These are phyloP conservation scores for Cephus spinipes DNA, from an alignment of 2,888 invertebrate species.

Conservation along the genomic window DNA sequence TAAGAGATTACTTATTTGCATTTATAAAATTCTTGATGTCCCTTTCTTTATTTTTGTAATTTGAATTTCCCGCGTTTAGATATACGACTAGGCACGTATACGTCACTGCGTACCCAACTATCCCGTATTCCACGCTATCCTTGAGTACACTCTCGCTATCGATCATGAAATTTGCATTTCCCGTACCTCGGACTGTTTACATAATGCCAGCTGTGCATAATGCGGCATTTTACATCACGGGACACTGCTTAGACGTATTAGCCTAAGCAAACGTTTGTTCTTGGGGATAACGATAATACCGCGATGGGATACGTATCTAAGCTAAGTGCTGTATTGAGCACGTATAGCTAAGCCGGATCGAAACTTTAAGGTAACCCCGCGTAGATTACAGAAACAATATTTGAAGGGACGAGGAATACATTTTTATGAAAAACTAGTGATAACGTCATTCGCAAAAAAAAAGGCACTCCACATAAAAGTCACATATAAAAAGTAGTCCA, in stretches of 20 bases:
- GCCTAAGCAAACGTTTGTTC: constrained; percentile 7
- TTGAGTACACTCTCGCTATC: constrained; percentile 14
- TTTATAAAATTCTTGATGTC: neutral
- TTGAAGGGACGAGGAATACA: neutral
- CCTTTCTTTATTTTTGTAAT: neutral
- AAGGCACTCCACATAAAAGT: neutral
- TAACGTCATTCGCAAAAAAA: neutral
- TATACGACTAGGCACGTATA: neutral
- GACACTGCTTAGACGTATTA: neutral
- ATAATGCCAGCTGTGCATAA: constrained; percentile 31
- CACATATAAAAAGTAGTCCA: neutral
- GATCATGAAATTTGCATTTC: constrained; percentile 34
- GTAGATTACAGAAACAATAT: neutral
- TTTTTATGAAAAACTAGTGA: neutral
- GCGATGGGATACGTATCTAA: neutral
- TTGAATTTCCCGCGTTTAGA: neutral
- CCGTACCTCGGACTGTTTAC: constrained; percentile 25
- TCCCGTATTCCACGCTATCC: neutral
- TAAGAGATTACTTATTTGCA: neutral
- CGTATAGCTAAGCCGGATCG: neutral
- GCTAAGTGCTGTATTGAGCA: neutral
- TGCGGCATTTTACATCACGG: constrained; percentile 16
- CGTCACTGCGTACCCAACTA: neutral
- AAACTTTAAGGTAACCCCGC: neutral
- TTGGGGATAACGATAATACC: constrained; percentile 1